These are phyloP conservation scores for Columba livia DNA, from an alignment of 2,113 vertebrate genomes.

Conservation along the genomic window DNA sequence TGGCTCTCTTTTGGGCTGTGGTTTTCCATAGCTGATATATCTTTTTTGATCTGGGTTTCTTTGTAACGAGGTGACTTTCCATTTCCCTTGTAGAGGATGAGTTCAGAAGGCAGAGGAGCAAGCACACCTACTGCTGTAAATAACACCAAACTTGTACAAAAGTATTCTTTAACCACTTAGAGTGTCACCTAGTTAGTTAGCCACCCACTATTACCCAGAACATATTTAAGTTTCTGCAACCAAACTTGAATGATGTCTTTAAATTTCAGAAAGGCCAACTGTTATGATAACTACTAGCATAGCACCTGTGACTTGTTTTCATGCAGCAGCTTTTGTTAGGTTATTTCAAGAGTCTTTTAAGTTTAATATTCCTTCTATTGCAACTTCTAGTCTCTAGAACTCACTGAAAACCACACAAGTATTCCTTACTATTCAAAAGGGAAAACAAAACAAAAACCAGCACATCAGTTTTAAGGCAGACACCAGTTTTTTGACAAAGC, in stretches of 20 bases:
- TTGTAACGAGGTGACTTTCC: neutral
- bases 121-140: neutral
- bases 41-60: neutral
- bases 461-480: neutral
- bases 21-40: neutral
- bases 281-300: neutral
- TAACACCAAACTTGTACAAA: neutral
- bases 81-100: neutral
- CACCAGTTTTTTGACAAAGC: neutral
- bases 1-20: neutral
- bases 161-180: neutral
- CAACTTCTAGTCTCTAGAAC: neutral
- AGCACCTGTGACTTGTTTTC: neutral
- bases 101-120: neutral
- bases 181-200: accelerated
- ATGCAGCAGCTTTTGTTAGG: neutral
- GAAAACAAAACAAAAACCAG: neutral
- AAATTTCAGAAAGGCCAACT: neutral
- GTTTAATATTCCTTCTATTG: neutral
- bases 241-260: neutral
- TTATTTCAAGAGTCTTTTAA: neutral
- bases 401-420: neutral
- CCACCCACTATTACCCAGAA: neutral
- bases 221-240: neutral
- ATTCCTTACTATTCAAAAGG: neutral